A percentile compares a stretch with the other conserved stretches of the same genome.
Conservation (phyloP, 1,140 invertebrate genomes). For the Drosophila baimaii region DNA sequence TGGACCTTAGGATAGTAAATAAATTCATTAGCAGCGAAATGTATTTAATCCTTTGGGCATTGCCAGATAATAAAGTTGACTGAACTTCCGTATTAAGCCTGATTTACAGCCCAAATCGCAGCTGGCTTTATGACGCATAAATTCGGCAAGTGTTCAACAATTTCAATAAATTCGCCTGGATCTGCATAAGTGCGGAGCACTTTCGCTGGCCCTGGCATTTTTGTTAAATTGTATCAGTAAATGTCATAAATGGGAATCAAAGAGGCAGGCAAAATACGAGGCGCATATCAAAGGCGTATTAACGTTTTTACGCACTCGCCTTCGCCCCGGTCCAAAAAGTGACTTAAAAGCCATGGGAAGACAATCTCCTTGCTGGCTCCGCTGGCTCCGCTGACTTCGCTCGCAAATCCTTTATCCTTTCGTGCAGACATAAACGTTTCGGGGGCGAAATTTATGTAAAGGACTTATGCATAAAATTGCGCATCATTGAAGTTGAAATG, state of each 20-base stretch:
- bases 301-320: slow-evolving; percentile 70
- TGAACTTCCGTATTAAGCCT: slow-evolving; percentile 1
- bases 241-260: slow-evolving; percentile 73
- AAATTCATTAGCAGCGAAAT: neutral
- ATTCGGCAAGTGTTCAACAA: slow-evolving; percentile 41
- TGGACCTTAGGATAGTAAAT: neutral
- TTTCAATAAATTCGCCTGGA: slow-evolving; percentile 71
- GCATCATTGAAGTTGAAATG: slow-evolving; percentile 81
- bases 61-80: slow-evolving; percentile 1
- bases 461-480: slow-evolving; percentile 82
- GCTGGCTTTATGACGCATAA: slow-evolving; percentile 62
- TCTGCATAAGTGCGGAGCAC: slow-evolving; percentile 58
- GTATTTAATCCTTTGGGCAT: neutral
- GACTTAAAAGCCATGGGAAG: slow-evolving; percentile 55
- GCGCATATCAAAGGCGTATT: slow-evolving; percentile 65
- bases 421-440: slow-evolving; percentile 74
- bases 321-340: slow-evolving; percentile 44
- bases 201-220: slow-evolving; percentile 28
- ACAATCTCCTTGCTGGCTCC: slow-evolving; percentile 20
- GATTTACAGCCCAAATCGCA: slow-evolving; percentile 47
- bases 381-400: neutral
- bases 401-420: slow-evolving; percentile 78
- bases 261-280: slow-evolving; percentile 23
- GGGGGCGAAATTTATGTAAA: slow-evolving; percentile 75
- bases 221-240: slow-evolving; percentile 71